Conservation (phyloP, 2,888 invertebrate species). For the Phortica okadai region DNA sequence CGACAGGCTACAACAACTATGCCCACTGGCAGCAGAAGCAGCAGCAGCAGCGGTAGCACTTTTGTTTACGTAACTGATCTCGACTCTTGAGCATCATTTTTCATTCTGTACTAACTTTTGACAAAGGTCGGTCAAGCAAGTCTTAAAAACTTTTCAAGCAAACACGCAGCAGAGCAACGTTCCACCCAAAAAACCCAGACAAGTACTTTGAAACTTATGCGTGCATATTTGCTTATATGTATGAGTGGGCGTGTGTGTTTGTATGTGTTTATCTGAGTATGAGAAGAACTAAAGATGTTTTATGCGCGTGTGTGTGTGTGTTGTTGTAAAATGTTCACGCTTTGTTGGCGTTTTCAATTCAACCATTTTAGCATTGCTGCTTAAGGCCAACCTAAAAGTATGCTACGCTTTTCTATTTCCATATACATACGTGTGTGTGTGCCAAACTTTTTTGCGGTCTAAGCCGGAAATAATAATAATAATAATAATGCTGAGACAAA, state of each 20-base stretch:
- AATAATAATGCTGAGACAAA: conserved; percentile 52
- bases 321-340: conserved; percentile 20
- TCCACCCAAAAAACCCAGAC: not conserved
- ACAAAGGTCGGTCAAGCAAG: conserved; percentile 71
- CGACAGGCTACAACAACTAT: too few species aligned
- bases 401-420: not conserved
- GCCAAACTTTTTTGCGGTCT: conserved; percentile 53
- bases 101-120: conserved; percentile 69
- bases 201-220: conserved; percentile 17
- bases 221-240: not conserved
- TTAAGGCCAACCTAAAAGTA: not conserved
- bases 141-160: conserved; percentile 70
- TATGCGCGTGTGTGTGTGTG: conserved; percentile 11
- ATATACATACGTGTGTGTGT: not conserved
- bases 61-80: conserved; percentile 57
- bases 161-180: conserved; percentile 54
- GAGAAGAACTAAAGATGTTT: too few species aligned
- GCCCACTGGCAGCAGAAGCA: not conserved
- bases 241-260: not conserved
- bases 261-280: not conserved
- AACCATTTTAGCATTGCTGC: not conserved
- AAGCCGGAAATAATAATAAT: conserved; percentile 70
- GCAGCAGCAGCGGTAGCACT: conserved; percentile 13
- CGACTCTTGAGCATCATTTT: conserved; percentile 65
- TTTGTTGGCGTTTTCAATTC: conserved; percentile 15